A percentile compares a stretch with the other conserved stretches of the same genome.
Conservation (phyloP, 2,888 invertebrate species). For the Zygogramma bicolorata region DNA sequence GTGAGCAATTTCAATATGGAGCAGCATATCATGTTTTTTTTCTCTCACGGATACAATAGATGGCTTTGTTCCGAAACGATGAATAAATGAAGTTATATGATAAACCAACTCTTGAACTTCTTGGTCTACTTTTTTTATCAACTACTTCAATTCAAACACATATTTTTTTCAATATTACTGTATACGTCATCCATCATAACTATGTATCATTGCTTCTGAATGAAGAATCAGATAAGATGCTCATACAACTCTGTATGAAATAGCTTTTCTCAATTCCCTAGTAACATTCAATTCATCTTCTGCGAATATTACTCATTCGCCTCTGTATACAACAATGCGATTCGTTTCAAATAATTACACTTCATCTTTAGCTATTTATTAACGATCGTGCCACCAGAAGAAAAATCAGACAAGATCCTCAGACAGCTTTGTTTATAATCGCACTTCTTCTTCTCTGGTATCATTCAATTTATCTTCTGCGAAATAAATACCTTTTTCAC, state of each 20-base stretch:
- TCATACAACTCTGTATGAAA: too few relatives aligned
- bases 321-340: not conserved
- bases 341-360: not conserved
- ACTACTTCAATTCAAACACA: too few relatives aligned
- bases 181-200: too few relatives aligned
- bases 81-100: not conserved
- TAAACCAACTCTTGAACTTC: too few relatives aligned
- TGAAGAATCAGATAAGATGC: too few relatives aligned
- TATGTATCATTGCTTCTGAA: too few relatives aligned
- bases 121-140: too few relatives aligned
- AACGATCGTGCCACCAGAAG: not conserved
- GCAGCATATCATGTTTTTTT: not conserved
- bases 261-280: too few relatives aligned
- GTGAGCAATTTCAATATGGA: not conserved
- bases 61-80: not conserved
- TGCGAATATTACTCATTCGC: too few relatives aligned
- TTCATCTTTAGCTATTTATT: conserved; percentile 7
- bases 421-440: not conserved
- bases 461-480: conserved; percentile 29
- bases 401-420: conserved; percentile 1
- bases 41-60: not conserved
- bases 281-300: too few relatives aligned
- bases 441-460: not conserved
- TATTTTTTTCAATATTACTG: too few relatives aligned
- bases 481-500: conserved; percentile 1